Evolutionary conservation across 2,113 vertebrate genomes (phyloP), one percentile per base, ranked within the genome.

Genomic region (Hirundichthys speculiger): DNA sequence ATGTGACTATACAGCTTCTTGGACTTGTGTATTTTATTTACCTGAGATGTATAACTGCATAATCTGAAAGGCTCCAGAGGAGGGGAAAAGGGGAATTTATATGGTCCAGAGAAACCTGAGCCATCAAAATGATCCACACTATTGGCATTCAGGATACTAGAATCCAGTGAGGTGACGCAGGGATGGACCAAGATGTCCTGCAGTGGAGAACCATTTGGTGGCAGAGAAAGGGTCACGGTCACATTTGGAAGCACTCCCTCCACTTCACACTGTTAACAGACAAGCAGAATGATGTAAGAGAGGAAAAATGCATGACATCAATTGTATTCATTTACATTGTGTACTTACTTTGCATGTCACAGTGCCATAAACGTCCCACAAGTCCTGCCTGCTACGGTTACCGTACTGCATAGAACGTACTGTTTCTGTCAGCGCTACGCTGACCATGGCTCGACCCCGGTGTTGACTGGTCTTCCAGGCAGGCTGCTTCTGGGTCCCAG

Each of bases 11-110:
- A n/a, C 27, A 52, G 20, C 41, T 40, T 9, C 6, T 24, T 14
- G 10, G 1, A 6, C 22, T 51, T 54, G 1, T 25, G 14, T 47
- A 20, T 9, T 13, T 0, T 40, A 42, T 2, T 42, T 61, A 97
- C 96, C 95, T 96, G 95, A 30, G 96, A 96, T 47, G 96, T 97
- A 76, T 97, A 97, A 79, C 94, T 96, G 71, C 96, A 98, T 18
- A 96, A 91, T 82, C 89, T 88, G 75, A 98, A 98, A n/a, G 91
- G 91, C 64, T 98, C 95, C 54, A 95, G 84, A 39, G 97, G 96
- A 42, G 95, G 96, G 54, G 94, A 92, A 80, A 98, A 96, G 43
- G 96, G 96, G 85, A 98, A 96, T 82, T 95, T 97, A 75, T 99
- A 98, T 0, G 96, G 95, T 4, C 96, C 95, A 0, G 86, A 96